phyloP scores from a whole-genome alignment of 2,113 vertebrate genomes.

The Rhinolophus ferrumequinum region DNA sequence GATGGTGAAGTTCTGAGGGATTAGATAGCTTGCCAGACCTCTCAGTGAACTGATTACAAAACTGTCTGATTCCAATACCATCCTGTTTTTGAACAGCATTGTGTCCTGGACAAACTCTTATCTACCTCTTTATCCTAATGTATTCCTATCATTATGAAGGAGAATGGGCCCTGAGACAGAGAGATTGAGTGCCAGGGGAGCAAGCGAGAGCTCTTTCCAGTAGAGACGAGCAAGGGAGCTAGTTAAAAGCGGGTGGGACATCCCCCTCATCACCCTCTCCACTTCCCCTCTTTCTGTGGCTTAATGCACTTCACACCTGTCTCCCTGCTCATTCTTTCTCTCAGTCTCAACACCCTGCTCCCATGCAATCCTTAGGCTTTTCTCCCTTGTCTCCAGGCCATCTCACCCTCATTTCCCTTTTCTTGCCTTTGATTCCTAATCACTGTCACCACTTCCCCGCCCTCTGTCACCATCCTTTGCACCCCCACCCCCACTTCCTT shows the following conservation, averaged over 20 bases:
- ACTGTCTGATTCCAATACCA: background rate
- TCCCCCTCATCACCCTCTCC: background rate
- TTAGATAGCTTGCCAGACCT: background rate
- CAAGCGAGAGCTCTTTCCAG: background rate
- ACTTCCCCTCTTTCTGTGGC: background rate
- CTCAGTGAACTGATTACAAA: background rate
- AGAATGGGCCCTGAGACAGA: background rate
- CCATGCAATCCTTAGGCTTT: background rate
- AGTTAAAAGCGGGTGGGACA: background rate
- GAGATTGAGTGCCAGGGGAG: background rate
- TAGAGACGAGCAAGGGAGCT: background rate
- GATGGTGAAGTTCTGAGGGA: background rate
- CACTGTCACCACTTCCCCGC: background rate
- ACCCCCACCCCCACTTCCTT: background rate
- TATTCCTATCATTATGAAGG: background rate
- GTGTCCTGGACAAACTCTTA: background rate
- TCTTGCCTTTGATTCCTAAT: slow-evolving; percentile 54
- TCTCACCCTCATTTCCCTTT: slow-evolving; percentile 42
- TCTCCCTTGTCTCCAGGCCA: slow-evolving; percentile 43
- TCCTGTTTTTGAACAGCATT: background rate
- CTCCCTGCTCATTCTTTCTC: background rate
- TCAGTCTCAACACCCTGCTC: background rate
- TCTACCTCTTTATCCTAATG: background rate
- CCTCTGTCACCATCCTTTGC: background rate
- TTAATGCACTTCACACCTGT: slow-evolving; percentile 48